Percentiles rank a stretch among this genome's conserved stretches.
These are phyloP conservation scores for Phycodurus eques DNA, from an alignment of 2,113 vertebrate genomes.

Conservation along the genomic window DNA sequence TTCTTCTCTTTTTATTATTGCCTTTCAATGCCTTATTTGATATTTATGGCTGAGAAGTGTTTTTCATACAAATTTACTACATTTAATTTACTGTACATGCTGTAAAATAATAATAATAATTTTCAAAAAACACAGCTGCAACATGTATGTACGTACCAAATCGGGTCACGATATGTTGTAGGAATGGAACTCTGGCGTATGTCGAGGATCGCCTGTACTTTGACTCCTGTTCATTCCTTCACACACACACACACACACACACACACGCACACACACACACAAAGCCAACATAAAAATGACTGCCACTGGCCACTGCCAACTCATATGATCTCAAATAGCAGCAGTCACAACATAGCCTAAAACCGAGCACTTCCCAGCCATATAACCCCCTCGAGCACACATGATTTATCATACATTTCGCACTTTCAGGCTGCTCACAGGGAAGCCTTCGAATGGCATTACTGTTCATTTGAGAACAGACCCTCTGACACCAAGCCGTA, in stretches of 20 bases:
- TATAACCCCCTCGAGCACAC: conserved; percentile 46
- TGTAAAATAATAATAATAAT: too few species aligned
- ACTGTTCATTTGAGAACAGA: conserved; percentile 52
- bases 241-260: not conserved
- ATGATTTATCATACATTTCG: conserved; percentile 67
- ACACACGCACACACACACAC: not conserved
- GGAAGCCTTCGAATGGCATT: conserved; percentile 57
- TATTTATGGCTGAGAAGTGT: too few species aligned
- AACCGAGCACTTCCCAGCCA: conserved; percentile 44
- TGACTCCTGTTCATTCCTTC: not conserved
- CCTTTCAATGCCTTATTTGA: too few species aligned
- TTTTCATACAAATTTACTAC: too few species aligned
- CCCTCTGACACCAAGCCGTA: conserved; percentile 48
- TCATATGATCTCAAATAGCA: conserved; percentile 59
- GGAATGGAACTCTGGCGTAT: not conserved
- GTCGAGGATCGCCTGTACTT: not conserved
- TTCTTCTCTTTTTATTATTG: too few species aligned
- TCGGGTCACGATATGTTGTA: too few species aligned
- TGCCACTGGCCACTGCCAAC: conserved; percentile 58
- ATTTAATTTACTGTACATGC: too few species aligned
- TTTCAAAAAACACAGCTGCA: too few species aligned
- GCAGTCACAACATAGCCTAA: conserved; percentile 54
- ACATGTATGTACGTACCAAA: too few species aligned
- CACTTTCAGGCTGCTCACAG: conserved; percentile 61
- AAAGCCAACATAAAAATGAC: conserved; percentile 36